Evolutionary conservation across 2,888 invertebrate genomes (phyloP).

Genomic region (Drosophila barbarae): DNA sequence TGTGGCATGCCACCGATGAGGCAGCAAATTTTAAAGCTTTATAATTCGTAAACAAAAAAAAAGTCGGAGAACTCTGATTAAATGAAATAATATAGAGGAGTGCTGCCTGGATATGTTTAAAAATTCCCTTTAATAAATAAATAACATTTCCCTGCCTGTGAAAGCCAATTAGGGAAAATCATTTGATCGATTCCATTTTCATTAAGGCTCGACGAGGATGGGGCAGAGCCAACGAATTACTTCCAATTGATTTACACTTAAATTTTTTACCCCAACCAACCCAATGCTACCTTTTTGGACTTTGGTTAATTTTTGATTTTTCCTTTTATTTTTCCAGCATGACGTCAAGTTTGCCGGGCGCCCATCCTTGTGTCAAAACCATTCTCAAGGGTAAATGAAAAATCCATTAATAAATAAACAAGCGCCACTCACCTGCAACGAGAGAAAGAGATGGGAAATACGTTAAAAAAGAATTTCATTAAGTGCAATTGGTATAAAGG

Average conservation of each 20-base stretch:
- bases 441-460: conserved; percentile 35
- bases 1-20: conserved; percentile 34
- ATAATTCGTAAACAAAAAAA: conserved; percentile 21
- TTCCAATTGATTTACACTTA: conserved; percentile 34
- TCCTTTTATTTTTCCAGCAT: conserved; percentile 23
- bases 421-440: conserved; percentile 63
- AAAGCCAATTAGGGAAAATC: conserved; percentile 12
- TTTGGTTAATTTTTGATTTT: conserved; percentile 1
- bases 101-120: neutral
- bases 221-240: conserved; percentile 14
- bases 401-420: conserved; percentile 71
- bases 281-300: conserved; percentile 5
- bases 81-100: too few species aligned
- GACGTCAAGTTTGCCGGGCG: conserved; percentile 43
- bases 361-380: conserved; percentile 36
- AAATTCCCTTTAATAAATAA: conserved; percentile 2
- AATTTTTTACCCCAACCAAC: conserved; percentile 1
- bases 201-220: neutral
- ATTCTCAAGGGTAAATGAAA: conserved; percentile 50
- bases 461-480: conserved; percentile 65
- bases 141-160: neutral
- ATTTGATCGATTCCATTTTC: conserved; percentile 17
- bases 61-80: neutral
- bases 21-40: conserved; percentile 29
- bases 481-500: conserved; percentile 54